Evolutionary conservation across 2,888 invertebrate genomes (phyloP).

Genomic region (Hydropsyche betteni): DNA sequence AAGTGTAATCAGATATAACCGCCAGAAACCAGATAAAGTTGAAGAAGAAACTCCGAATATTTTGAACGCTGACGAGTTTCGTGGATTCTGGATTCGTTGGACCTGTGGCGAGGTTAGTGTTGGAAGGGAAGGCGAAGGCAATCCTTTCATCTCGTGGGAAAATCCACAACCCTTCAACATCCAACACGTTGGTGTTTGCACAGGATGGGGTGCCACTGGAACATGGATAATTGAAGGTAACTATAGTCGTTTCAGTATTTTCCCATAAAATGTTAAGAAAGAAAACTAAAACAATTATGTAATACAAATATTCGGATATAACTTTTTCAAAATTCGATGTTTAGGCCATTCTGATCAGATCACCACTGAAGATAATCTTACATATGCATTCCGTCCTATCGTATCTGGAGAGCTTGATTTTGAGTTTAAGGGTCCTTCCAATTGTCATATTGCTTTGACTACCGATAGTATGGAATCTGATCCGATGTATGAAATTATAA

Average conservation of each 20-base stretch:
- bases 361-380: slow-evolving; percentile 67
- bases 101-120: slow-evolving; percentile 73
- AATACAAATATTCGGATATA: slow-evolving; percentile 6
- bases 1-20: slow-evolving; percentile 83
- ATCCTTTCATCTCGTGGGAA: slow-evolving; percentile 77
- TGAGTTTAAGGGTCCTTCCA: slow-evolving; percentile 70
- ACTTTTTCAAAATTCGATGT: slow-evolving; percentile 51
- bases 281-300: neutral
- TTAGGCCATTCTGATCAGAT: slow-evolving; percentile 65
- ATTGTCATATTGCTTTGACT: slow-evolving; percentile 72
- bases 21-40: slow-evolving; percentile 77
- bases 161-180: slow-evolving; percentile 78
- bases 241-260: neutral
- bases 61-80: slow-evolving; percentile 76
- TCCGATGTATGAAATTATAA: slow-evolving; percentile 73
- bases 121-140: slow-evolving; percentile 76
- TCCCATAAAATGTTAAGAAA: neutral
- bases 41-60: slow-evolving; percentile 77
- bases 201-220: slow-evolving; percentile 86
- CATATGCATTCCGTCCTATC: slow-evolving; percentile 69
- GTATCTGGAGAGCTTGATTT: slow-evolving; percentile 66
- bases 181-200: slow-evolving; percentile 81
- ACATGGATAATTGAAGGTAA: slow-evolving; percentile 83
- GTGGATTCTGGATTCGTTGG: slow-evolving; percentile 88
- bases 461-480: slow-evolving; percentile 65